These are phyloP conservation scores for Rhinolophus ferrumequinum DNA, from an alignment of 2,113 vertebrate genomes.

Conservation along the genomic window DNA sequence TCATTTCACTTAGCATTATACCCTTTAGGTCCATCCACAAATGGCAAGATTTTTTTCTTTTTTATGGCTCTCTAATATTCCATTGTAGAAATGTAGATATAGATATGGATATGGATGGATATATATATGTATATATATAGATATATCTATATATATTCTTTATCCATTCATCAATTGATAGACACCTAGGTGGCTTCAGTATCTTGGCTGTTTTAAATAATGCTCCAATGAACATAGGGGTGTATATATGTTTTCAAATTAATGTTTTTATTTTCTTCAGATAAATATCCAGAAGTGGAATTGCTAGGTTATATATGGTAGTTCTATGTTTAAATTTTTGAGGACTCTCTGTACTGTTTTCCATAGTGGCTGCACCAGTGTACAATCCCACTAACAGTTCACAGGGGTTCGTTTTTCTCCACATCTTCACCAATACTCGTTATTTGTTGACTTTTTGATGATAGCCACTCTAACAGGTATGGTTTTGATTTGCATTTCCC, in stretches of 20 bases:
- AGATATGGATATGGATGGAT: no score
- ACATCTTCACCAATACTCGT: not conserved
- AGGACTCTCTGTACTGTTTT: not conserved
- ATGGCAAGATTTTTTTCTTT: not conserved
- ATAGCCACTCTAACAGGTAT: not conserved
- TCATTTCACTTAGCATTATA: not conserved
- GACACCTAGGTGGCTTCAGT: not conserved
- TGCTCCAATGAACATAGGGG: not conserved
- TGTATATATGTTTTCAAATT: not conserved
- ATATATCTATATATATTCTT: not conserved
- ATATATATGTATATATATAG: no score
- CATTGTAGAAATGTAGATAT: not conserved
- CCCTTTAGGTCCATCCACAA: not conserved
- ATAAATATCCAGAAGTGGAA: not conserved
- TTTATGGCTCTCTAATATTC: not conserved
- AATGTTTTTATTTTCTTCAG: not conserved
- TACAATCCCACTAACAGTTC: not conserved
- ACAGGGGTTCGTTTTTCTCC: not conserved
- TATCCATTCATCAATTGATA: not conserved
- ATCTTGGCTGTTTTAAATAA: not conserved
- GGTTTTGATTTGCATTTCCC: not conserved
- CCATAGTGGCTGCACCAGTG: not conserved
- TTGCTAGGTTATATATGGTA: not conserved
- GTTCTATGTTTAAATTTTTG: not conserved
- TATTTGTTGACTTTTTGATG: not conserved